These are phyloP conservation scores for Euzophera pinguis DNA, from an alignment of 2,888 invertebrate genomes.

Conservation along the genomic window DNA sequence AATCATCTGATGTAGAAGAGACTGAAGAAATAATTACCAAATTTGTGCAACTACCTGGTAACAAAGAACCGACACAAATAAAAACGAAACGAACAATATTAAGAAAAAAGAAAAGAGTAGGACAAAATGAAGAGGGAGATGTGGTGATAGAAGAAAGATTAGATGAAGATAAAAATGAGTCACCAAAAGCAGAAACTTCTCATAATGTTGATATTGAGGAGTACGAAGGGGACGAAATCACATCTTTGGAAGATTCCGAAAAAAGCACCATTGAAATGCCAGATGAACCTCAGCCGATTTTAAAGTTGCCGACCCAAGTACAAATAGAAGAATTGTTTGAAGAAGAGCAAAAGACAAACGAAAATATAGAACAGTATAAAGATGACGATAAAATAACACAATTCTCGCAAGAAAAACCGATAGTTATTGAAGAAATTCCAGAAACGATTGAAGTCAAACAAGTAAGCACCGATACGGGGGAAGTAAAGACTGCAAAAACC, in stretches of 20 bases:
- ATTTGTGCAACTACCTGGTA: constrained; percentile 73
- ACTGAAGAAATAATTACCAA: constrained; percentile 81
- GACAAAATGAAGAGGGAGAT: constrained; percentile 35
- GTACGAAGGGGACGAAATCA: constrained; percentile 45
- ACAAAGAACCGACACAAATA: constrained; percentile 74
- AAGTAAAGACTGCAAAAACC: constrained; percentile 9
- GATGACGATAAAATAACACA: neutral
- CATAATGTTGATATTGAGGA: constrained; percentile 65
- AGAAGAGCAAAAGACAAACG: constrained; percentile 26
- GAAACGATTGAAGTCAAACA: neutral
- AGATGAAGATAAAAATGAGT: constrained; percentile 52
- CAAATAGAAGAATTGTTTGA: constrained; percentile 54
- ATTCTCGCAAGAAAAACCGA: neutral
- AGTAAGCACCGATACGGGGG: neutral
- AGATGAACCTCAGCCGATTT: constrained; percentile 49
- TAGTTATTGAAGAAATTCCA: constrained; percentile 6
- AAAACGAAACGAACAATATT: constrained; percentile 80
- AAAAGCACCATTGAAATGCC: constrained; percentile 59
- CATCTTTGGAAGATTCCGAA: constrained; percentile 35
- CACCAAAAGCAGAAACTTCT: constrained; percentile 21
- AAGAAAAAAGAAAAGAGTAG: constrained; percentile 57
- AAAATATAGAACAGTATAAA: neutral
- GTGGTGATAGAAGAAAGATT: constrained; percentile 75
- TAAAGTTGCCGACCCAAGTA: constrained; percentile 45
- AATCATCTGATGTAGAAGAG: constrained; percentile 73